Conservation (phyloP, 2,888 invertebrate species). For the Scelioninae gen. 2 region DNA sequence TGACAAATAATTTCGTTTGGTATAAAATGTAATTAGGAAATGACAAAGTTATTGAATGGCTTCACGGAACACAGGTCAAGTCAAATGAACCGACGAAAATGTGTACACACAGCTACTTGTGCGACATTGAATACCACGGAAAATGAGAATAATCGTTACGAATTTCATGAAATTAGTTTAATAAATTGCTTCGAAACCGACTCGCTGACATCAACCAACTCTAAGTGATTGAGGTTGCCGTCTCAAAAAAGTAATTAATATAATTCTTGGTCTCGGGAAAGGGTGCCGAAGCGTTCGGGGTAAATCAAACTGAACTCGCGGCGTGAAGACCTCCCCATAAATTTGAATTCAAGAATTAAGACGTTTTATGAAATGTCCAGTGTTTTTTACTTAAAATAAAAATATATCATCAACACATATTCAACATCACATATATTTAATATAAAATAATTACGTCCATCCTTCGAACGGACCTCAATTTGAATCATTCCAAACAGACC, state of each 20-base stretch:
- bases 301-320: slow-evolving; percentile 16
- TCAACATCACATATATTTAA: no score
- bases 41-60: slow-evolving; percentile 44
- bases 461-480: no score
- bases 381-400: no score
- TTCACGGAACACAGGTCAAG: slow-evolving; percentile 6
- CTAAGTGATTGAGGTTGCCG: slow-evolving; percentile 24
- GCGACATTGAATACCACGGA: slow-evolving; percentile 11
- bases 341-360: no score
- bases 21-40: slow-evolving; percentile 42
- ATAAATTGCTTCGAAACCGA: slow-evolving; percentile 41
- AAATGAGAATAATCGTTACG: slow-evolving; percentile 42
- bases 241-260: slow-evolving; percentile 39
- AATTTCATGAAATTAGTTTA: slow-evolving; percentile 51
- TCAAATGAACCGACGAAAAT: slow-evolving; percentile 39
- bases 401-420: no score
- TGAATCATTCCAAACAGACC: no score
- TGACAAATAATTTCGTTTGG: background rate
- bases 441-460: no score
- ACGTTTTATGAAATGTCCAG: no score
- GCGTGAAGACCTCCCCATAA: no score
- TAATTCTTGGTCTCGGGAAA: slow-evolving; percentile 22
- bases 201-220: slow-evolving; percentile 20
- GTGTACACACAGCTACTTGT: slow-evolving; percentile 1
- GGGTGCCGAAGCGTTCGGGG: slow-evolving; percentile 4